phyloP scores from a whole-genome alignment of 2,113 vertebrate genomes.

The Puma concolor region DNA sequence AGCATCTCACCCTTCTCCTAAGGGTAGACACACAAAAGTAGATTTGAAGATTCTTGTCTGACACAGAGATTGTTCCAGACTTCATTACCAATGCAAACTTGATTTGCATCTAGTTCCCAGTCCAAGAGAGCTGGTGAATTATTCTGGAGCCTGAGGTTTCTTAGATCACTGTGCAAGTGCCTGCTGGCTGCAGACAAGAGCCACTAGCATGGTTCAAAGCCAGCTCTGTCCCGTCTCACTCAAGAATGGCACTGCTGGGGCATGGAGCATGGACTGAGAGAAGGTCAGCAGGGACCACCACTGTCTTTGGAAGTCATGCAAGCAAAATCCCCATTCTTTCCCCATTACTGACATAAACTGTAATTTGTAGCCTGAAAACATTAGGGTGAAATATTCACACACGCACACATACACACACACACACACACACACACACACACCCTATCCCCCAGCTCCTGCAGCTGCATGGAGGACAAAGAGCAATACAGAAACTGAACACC shows the following conservation, averaged over 20 bases:
- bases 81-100: background rate
- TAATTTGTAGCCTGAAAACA: background rate
- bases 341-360: background rate
- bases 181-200: background rate
- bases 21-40: background rate
- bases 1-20: background rate
- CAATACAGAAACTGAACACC: background rate
- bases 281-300: background rate
- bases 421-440: background rate
- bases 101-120: constrained; percentile 30
- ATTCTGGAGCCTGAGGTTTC: background rate
- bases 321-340: constrained; percentile 11
- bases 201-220: background rate
- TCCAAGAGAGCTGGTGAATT: background rate
- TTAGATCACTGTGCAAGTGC: background rate
- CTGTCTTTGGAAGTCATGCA: constrained; percentile 6
- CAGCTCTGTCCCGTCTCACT: background rate
- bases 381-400: background rate
- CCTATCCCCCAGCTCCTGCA: background rate
- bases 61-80: background rate
- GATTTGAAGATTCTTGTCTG: background rate
- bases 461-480: background rate
- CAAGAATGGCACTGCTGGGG: background rate
- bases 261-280: background rate
- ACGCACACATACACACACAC: background rate